Conservation (phyloP, 2,888 invertebrate genomes). For the Hyposoter didymator region DNA sequence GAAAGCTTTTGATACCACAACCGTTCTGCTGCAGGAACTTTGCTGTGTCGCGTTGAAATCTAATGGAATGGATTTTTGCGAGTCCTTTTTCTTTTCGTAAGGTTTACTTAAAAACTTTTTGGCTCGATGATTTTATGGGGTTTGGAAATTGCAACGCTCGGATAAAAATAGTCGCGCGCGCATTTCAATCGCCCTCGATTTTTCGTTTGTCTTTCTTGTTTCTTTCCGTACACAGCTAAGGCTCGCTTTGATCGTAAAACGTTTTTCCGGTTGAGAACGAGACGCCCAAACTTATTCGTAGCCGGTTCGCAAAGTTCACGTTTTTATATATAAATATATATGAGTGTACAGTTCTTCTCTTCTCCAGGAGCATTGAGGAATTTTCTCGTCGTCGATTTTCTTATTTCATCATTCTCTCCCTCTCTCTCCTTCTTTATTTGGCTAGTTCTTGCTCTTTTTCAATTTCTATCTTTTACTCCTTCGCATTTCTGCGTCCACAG, state of each 20-base stretch:
- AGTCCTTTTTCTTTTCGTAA: not conserved
- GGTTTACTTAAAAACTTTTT: not conserved
- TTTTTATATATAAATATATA: not conserved
- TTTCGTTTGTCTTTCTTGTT: slow-evolving; percentile 7
- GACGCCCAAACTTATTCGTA: slow-evolving; percentile 66
- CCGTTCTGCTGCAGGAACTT: not conserved
- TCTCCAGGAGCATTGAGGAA: slow-evolving; percentile 43
- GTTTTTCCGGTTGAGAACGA: slow-evolving; percentile 66
- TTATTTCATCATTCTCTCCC: slow-evolving; percentile 26
- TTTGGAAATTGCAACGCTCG: slow-evolving; percentile 8
- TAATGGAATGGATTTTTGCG: not conserved
- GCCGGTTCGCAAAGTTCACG: slow-evolving; percentile 62
- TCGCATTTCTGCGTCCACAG: slow-evolving; percentile 33
- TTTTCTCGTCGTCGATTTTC: slow-evolving; percentile 49
- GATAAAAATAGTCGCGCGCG: slow-evolving; percentile 1
- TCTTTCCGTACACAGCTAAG: not conserved
- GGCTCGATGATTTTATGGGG: slow-evolving; percentile 5
- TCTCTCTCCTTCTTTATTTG: slow-evolving; percentile 15
- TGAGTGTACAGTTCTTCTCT: not conserved
- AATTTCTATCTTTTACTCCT: slow-evolving; percentile 34
- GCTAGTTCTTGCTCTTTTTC: slow-evolving; percentile 14
- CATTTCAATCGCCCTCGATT: slow-evolving; percentile 15
- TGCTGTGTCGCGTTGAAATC: not conserved
- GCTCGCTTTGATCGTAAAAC: slow-evolving; percentile 66
- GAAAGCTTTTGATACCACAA: not conserved